Conservation (phyloP, 2,888 invertebrate genomes). For the Oscheius myriophilus region DNA sequence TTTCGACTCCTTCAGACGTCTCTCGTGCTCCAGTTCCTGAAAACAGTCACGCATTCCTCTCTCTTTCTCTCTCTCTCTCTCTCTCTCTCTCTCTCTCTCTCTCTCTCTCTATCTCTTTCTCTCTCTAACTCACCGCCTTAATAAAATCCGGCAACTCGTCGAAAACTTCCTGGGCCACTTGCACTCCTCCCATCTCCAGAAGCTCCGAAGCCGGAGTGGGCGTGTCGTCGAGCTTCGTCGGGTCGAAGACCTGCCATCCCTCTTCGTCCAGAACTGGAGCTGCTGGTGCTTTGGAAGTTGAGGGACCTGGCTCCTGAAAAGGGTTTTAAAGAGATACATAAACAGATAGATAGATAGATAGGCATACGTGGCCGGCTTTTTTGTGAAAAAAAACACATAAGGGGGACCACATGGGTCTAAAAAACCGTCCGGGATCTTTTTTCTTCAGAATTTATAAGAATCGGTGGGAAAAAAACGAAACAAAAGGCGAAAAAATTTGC, state of each 20-base stretch:
- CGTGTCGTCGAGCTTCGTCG: background rate
- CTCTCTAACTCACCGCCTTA: constrained; percentile 13
- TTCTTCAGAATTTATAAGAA: no score
- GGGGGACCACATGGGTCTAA: no score
- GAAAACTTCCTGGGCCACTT: constrained; percentile 25
- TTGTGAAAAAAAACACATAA: no score
- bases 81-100: background rate
- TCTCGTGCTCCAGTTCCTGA: constrained; percentile 28
- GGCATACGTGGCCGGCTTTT: no score
- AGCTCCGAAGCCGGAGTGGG: constrained; percentile 21
- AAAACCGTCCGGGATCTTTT: no score
- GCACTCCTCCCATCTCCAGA: constrained; percentile 18
- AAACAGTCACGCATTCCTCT: background rate
- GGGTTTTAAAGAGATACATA: no score
- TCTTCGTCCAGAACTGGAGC: background rate
- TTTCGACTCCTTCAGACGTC: constrained; percentile 7
- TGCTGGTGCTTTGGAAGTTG: background rate
- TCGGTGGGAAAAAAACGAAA: no score
- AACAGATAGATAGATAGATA: no score
- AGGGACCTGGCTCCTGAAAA: background rate
- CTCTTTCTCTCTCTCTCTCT: background rate
- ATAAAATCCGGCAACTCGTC: constrained; percentile 33
- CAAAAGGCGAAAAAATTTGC: no score
- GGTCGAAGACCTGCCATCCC: constrained; percentile 32
- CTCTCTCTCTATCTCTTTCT: background rate